These are phyloP conservation scores for Epizoanthus stellaris DNA, from an alignment of 92 coral and sea anemone genomes.

Conservation along the genomic window DNA sequence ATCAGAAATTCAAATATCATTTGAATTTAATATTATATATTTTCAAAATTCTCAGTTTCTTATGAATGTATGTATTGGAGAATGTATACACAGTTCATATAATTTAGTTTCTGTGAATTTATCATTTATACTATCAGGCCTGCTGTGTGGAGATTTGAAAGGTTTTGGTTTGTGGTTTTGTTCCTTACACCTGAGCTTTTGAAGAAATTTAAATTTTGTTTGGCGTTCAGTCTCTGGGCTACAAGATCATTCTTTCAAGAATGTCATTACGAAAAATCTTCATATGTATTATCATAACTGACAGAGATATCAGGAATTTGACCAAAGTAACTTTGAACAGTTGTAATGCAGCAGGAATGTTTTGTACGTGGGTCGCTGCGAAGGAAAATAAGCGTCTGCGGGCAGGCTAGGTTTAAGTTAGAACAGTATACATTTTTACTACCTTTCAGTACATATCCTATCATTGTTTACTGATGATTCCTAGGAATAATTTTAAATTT, in stretches of 20 bases:
- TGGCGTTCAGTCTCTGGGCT: not conserved
- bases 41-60: not conserved
- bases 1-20: conserved; percentile 1
- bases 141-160: conserved; percentile 10
- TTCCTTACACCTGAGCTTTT: not conserved
- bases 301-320: not conserved
- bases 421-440: not conserved
- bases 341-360: not conserved
- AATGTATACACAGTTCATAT: not conserved
- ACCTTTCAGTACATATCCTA: not conserved
- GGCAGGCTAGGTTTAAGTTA: too few species aligned
- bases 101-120: not conserved
- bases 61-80: not conserved
- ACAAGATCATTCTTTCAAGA: conserved; percentile 2
- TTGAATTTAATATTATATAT: not conserved
- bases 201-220: not conserved
- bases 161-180: conserved; percentile 19
- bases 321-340: not conserved
- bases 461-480: not conserved
- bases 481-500: not conserved
- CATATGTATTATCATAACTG: not conserved
- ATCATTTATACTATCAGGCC: not conserved
- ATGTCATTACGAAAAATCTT: conserved; percentile 1
- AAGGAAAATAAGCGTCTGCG: too few species aligned
- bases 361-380: not conserved